Percentiles rank a stretch among this genome's conserved stretches.
Evolutionary conservation across 2,113 vertebrate species (phyloP).

Genomic region (Caretta caretta): DNA sequence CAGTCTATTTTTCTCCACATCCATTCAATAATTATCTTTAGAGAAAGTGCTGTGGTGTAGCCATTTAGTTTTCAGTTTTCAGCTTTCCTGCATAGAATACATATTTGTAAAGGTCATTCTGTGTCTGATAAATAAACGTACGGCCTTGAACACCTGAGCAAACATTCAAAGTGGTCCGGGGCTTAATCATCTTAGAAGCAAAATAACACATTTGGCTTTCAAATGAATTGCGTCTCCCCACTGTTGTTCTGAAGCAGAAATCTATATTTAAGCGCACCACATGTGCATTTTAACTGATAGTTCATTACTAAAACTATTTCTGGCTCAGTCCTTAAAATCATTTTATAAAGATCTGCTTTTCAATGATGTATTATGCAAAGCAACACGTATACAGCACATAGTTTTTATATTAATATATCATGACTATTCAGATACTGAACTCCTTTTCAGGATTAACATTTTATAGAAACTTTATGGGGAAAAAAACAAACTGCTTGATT

Average conservation of each 20-base stretch:
- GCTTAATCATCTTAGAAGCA: not conserved
- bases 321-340: not conserved
- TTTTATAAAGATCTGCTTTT: not conserved
- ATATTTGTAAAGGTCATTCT: not conserved
- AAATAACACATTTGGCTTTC: not conserved
- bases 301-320: not conserved
- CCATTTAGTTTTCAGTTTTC: not conserved
- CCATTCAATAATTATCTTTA: not conserved
- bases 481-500: not conserved
- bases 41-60: not conserved
- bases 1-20: not conserved
- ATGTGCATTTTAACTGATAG: not conserved
- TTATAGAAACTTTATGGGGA: not conserved
- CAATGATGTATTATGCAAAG: not conserved
- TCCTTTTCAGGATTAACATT: not conserved
- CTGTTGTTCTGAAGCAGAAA: not conserved
- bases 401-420: not conserved
- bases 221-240: not conserved
- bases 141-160: not conserved
- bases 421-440: not conserved
- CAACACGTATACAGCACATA: not conserved
- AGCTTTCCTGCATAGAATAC: not conserved
- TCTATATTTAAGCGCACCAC: not conserved
- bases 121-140: not conserved
- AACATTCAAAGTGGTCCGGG: not conserved